Evolutionary conservation across 2,113 vertebrate species (phyloP).

Genomic region (Hypocryptadius cinnamomeus): DNA sequence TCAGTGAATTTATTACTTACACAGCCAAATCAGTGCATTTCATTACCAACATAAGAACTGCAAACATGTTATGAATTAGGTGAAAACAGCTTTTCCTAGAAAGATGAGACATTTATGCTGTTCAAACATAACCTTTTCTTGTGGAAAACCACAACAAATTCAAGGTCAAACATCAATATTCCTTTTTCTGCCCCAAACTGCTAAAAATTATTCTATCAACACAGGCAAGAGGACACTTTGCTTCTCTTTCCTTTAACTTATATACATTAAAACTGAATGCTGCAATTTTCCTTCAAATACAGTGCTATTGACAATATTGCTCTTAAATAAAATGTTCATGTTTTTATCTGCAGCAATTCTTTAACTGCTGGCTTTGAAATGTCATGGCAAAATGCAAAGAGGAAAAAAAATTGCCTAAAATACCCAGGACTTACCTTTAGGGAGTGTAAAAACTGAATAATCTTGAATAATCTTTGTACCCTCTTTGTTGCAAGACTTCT

Average conservation of each 20-base stretch:
- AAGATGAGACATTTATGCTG: background rate
- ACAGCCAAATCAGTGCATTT: conserved; percentile 14
- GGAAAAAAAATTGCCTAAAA: background rate
- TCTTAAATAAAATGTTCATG: background rate
- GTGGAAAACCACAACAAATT: conserved; percentile 29
- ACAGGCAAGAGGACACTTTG: background rate
- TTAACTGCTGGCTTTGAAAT: background rate
- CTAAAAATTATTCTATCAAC: background rate
- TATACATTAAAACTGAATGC: background rate
- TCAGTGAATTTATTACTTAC: conserved; percentile 49
- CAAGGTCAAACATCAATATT: background rate
- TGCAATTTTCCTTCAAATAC: background rate
- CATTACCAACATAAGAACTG: conserved; percentile 15
- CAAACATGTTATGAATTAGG: conserved; percentile 46
- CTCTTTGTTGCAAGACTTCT: background rate
- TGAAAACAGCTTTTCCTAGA: conserved; percentile 40
- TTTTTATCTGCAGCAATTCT: background rate
- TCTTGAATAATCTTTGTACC: background rate
- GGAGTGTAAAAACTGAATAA: background rate
- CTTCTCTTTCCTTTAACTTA: background rate
- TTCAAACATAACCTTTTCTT: background rate
- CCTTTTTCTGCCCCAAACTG: background rate
- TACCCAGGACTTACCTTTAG: background rate
- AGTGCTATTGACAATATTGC: background rate
- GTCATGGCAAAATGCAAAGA: background rate